phyloP scores from a whole-genome alignment of 2,888 invertebrate species.

The Scaptomyza polygonia region DNA sequence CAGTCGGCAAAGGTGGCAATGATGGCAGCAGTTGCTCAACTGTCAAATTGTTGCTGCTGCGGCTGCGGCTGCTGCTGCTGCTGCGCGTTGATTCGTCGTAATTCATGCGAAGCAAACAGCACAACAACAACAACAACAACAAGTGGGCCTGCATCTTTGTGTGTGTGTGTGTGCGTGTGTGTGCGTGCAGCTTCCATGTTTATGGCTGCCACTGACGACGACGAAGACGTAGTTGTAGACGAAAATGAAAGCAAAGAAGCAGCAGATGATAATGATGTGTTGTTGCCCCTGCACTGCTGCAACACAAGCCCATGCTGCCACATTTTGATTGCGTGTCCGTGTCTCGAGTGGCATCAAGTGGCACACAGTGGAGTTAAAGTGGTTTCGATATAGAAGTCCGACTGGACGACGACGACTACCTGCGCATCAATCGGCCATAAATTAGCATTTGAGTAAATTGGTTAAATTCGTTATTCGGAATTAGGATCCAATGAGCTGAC shows the following conservation, averaged over 20 bases:
- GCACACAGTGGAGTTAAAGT: conserved; percentile 2
- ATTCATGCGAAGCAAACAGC: conserved; percentile 63
- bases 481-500: conserved; percentile 80
- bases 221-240: no score
- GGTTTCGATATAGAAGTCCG: no score
- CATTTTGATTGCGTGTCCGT: conserved; percentile 74
- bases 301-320: conserved; percentile 38
- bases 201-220: conserved; percentile 71
- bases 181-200: conserved; percentile 71
- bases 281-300: conserved; percentile 45
- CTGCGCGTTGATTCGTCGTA: conserved; percentile 79
- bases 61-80: conserved; percentile 44
- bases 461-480: conserved; percentile 83
- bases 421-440: conserved; percentile 83
- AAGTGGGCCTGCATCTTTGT: conserved; percentile 45
- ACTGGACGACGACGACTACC: no score
- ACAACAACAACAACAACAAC: conserved; percentile 36
- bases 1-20: conserved; percentile 61
- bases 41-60: conserved; percentile 62
- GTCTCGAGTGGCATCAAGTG: conserved; percentile 10
- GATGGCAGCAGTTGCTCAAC: conserved; percentile 83
- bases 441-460: conserved; percentile 84
- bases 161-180: conserved; percentile 17
- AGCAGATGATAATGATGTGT: conserved; percentile 68
- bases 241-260: conserved; percentile 38